phyloP scores from a whole-genome alignment of 2,797 vertebrate species.

The Amphiprion clarkii region DNA sequence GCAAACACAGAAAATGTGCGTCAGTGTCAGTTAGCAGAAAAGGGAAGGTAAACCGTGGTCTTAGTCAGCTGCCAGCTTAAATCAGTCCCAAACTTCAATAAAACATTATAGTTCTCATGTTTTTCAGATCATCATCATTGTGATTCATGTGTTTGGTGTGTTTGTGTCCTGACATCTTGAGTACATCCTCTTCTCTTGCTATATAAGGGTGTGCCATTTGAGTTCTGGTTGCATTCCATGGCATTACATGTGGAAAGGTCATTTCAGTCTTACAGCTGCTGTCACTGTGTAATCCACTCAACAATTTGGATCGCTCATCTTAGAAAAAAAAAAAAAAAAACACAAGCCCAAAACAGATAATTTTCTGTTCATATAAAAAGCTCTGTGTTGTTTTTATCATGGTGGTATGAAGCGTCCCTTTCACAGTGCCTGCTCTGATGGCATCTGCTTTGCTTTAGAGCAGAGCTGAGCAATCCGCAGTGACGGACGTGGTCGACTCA shows the following conservation, averaged over 20 bases:
- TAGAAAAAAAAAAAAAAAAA: constrained; percentile 39
- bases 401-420: constrained; percentile 55
- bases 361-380: constrained; percentile 42
- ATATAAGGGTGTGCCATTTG: constrained; percentile 10
- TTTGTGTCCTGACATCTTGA: constrained; percentile 15
- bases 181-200: background rate
- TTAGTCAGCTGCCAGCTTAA: constrained; percentile 52
- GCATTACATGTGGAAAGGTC: constrained; percentile 46
- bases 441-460: constrained; percentile 84
- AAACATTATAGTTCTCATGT: constrained; percentile 1
- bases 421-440: constrained; percentile 58
- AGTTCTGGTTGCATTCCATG: constrained; percentile 25
- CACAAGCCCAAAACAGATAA: constrained; percentile 6
- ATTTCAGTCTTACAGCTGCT: constrained; percentile 50
- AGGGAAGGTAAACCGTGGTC: constrained; percentile 39
- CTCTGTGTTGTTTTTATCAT: constrained; percentile 64
- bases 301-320: constrained; percentile 37
- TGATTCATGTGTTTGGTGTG: constrained; percentile 3
- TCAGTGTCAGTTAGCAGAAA: constrained; percentile 21
- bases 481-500: constrained; percentile 77
- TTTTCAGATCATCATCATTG: constrained; percentile 28
- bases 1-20: constrained; percentile 6
- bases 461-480: constrained; percentile 66
- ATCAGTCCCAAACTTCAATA: constrained; percentile 39
- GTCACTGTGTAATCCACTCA: constrained; percentile 42